A percentile compares a stretch with the other conserved stretches of the same genome.
Evolutionary conservation across 2,888 invertebrate genomes (phyloP).

Genomic region (Elgonia sp.): DNA sequence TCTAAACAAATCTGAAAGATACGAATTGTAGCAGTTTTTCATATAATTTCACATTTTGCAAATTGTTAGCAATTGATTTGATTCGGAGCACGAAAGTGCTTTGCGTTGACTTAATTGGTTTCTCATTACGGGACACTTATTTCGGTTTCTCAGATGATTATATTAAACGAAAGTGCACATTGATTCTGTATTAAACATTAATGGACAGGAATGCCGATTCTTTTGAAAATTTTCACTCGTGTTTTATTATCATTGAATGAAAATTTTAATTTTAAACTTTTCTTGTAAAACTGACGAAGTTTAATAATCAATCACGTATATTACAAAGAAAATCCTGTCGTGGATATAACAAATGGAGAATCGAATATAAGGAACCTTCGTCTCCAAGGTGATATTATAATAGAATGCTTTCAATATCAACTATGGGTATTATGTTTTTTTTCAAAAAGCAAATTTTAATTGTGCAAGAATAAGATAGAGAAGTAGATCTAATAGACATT

Average conservation of each 20-base stretch:
- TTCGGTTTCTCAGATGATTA: neutral
- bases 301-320: conserved; percentile 26
- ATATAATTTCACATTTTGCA: conserved; percentile 33
- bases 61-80: conserved; percentile 18
- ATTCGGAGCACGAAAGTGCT: conserved; percentile 3
- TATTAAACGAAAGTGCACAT: neutral
- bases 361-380: conserved; percentile 35
- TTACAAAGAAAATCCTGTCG: conserved; percentile 31
- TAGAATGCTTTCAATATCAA: conserved; percentile 30
- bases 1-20: too few relatives aligned
- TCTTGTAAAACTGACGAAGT: conserved; percentile 3
- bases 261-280: conserved; percentile 14
- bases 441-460: neutral
- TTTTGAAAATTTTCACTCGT: neutral
- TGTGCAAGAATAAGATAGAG: conserved; percentile 6
- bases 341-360: conserved; percentile 30
- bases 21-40: conserved; percentile 1
- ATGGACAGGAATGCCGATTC: neutral
- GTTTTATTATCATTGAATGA: neutral
- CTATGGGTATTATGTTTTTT: conserved; percentile 24
- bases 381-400: conserved; percentile 35
- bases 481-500: too few relatives aligned
- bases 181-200: conserved; percentile 8
- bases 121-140: neutral
- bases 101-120: conserved; percentile 2